These are phyloP conservation scores for Actenoides lindsayi DNA, from an alignment of 2,113 vertebrate genomes.

Conservation along the genomic window DNA sequence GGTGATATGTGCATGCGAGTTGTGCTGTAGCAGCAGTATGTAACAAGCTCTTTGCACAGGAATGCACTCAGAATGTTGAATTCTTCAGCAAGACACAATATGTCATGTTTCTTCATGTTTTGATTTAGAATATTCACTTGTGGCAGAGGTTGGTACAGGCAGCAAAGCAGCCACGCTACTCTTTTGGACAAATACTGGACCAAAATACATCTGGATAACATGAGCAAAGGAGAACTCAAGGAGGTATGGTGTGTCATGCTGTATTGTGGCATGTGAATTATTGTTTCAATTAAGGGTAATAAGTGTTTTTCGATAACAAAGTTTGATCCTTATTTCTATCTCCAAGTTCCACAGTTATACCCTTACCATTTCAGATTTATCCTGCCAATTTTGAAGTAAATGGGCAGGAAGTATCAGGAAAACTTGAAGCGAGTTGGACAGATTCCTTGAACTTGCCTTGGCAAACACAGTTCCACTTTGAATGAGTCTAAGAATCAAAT, in stretches of 20 bases:
- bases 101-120: neutral
- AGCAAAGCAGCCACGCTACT: constrained; percentile 86
- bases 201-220: constrained; percentile 88
- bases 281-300: neutral
- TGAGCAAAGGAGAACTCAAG: constrained; percentile 88
- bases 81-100: neutral
- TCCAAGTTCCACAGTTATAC: neutral
- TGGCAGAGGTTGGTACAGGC: constrained; percentile 87
- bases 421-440: neutral
- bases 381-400: neutral
- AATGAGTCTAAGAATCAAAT: neutral
- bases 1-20: neutral
- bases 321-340: neutral
- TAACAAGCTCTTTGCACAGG: neutral
- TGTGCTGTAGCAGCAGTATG: neutral
- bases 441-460: neutral
- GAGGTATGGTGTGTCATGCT: constrained; percentile 76
- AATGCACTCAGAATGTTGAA: neutral
- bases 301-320: neutral
- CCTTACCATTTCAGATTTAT: neutral
- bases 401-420: neutral
- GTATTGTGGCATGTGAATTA: neutral
- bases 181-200: constrained; percentile 96
- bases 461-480: neutral
- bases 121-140: constrained; percentile 84